phyloP scores from a whole-genome alignment of 2,113 vertebrate genomes.

The Callocephalon fimbriatum region DNA sequence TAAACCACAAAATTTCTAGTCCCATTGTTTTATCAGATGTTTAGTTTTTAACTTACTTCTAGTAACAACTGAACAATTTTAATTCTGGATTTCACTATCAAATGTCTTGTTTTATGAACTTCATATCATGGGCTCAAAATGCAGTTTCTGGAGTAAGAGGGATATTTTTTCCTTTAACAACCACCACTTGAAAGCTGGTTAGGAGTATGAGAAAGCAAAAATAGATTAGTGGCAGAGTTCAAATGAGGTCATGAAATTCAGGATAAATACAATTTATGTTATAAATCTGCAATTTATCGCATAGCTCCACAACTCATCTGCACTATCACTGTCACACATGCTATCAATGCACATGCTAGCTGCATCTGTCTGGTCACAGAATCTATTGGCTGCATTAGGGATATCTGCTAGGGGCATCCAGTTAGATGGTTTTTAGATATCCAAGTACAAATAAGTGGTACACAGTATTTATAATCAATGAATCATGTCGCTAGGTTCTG shows the following conservation, averaged over 20 bases:
- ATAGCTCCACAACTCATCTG: not conserved
- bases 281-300: not conserved
- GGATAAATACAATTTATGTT: not conserved
- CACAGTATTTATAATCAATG: not conserved
- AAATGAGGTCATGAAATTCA: not conserved
- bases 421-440: not conserved
- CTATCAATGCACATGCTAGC: not conserved
- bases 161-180: not conserved
- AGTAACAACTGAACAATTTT: not conserved
- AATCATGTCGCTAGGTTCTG: not conserved
- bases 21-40: not conserved
- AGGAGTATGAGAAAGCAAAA: not conserved
- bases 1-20: not conserved
- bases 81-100: not conserved
- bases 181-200: not conserved
- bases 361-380: not conserved
- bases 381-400: not conserved
- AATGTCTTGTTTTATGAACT: not conserved
- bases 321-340: not conserved
- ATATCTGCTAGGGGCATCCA: not conserved
- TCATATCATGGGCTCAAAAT: not conserved
- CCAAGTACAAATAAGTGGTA: not conserved
- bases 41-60: not conserved
- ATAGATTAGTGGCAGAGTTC: not conserved
- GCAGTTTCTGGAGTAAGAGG: not conserved